phyloP scores from a whole-genome alignment of 1,140 invertebrate genomes.

The Zaprionus inermis region DNA sequence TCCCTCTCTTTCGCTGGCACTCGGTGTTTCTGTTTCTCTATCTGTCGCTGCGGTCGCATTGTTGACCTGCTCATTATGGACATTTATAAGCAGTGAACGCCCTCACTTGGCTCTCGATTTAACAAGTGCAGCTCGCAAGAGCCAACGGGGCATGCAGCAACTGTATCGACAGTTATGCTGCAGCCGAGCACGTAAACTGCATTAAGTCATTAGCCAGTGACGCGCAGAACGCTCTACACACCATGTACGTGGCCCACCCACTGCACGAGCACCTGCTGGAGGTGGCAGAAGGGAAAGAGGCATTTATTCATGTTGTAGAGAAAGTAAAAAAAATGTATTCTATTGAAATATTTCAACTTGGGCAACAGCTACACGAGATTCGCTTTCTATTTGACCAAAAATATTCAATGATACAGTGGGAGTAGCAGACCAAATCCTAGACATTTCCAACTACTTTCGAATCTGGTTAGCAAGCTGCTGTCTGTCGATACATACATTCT shows the following conservation, averaged over 20 bases:
- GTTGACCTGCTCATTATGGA: conserved; percentile 63
- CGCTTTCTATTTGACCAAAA: conserved; percentile 2
- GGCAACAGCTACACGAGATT: neutral
- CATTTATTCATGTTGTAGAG: neutral
- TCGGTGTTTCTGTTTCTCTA: conserved; percentile 23
- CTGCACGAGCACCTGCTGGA: neutral
- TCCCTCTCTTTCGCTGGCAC: conserved; percentile 18
- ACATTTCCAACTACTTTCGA: neutral
- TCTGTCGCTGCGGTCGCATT: conserved; percentile 49
- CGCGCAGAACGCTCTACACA: conserved; percentile 20
- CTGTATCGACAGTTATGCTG: conserved; percentile 49
- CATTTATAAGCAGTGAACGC: conserved; percentile 34
- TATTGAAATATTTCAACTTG: conserved; percentile 3
- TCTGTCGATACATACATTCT: too few relatives aligned
- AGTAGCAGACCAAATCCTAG: neutral
- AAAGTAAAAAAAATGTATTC: neutral
- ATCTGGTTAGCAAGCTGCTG: neutral
- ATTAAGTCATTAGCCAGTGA: conserved; percentile 74
- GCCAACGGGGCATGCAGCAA: conserved; percentile 1
- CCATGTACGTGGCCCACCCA: neutral
- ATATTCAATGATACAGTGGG: neutral
- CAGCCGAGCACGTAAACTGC: conserved; percentile 62
- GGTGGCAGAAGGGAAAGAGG: neutral
- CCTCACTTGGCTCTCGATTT: conserved; percentile 50
- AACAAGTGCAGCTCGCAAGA: conserved; percentile 63